Evolutionary conservation across 2,888 invertebrate species (phyloP).

Genomic region (Alentia gelatinosa): DNA sequence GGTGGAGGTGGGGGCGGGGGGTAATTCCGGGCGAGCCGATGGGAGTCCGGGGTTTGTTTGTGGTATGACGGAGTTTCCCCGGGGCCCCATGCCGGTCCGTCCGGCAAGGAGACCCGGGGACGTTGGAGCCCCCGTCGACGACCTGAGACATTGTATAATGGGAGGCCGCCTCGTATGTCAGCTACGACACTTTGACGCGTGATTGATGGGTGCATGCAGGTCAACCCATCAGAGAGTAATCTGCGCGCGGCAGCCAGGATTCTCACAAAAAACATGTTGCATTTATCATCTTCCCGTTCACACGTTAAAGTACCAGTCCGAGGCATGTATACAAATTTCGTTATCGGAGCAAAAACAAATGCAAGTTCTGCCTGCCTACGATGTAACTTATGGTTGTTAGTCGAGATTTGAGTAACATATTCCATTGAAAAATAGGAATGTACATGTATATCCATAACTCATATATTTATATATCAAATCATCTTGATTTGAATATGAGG

Average conservation of each 20-base stretch:
- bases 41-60: background rate
- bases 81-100: background rate
- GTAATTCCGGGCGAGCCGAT: background rate
- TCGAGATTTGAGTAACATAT: no score
- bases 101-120: background rate
- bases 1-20: background rate
- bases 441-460: no score
- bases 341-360: no score
- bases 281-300: background rate
- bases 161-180: background rate
- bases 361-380: no score
- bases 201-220: conserved; percentile 6
- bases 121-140: background rate
- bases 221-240: no score
- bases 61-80: background rate
- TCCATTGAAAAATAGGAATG: no score
- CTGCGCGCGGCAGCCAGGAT: no score
- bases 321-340: no score
- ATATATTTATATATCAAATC: no score
- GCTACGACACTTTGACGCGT: background rate
- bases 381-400: no score
- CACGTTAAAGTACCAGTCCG: background rate
- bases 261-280: background rate
- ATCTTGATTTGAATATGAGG: no score
- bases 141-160: background rate